These are phyloP conservation scores for Dilophus febrilis DNA, from an alignment of 2,888 invertebrate species.

Conservation along the genomic window DNA sequence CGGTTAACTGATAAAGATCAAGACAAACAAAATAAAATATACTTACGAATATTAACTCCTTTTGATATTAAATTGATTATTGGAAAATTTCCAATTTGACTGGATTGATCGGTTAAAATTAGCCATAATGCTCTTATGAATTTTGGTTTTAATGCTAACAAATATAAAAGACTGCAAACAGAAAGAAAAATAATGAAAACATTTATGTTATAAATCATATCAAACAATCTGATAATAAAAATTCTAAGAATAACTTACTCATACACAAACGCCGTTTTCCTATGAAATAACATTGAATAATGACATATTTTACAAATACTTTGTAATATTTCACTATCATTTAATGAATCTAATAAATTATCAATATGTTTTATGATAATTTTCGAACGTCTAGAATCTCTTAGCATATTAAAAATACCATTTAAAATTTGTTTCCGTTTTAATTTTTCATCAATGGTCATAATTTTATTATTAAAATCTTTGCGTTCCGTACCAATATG, in stretches of 20 bases:
- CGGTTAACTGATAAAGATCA: too few relatives aligned
- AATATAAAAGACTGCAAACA: conserved; percentile 46
- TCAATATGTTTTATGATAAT: conserved; percentile 30
- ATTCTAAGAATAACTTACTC: conserved; percentile 36
- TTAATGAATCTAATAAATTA: conserved; percentile 21
- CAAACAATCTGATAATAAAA: conserved; percentile 1
- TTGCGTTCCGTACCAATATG: too few relatives aligned
- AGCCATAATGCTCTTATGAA: conserved; percentile 65
- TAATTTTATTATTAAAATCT: not conserved
- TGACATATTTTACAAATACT: conserved; percentile 65
- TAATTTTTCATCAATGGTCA: conserved; percentile 34
- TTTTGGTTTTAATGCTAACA: conserved; percentile 59
- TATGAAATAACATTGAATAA: conserved; percentile 63
- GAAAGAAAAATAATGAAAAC: conserved; percentile 3
- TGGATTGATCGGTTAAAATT: conserved; percentile 26
- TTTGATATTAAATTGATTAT: conserved; percentile 27
- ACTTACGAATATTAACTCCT: conserved; percentile 28
- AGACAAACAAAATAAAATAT: too few relatives aligned
- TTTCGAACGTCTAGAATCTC: conserved; percentile 41
- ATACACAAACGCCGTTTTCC: conserved; percentile 67
- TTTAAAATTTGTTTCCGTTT: conserved; percentile 20
- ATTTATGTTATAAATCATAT: not conserved
- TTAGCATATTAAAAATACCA: conserved; percentile 41
- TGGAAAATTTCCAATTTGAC: conserved; percentile 27
- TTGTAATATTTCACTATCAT: conserved; percentile 39